Evolutionary conservation across 1,140 invertebrate genomes (phyloP).

Genomic region (Drosophila nasuta): DNA sequence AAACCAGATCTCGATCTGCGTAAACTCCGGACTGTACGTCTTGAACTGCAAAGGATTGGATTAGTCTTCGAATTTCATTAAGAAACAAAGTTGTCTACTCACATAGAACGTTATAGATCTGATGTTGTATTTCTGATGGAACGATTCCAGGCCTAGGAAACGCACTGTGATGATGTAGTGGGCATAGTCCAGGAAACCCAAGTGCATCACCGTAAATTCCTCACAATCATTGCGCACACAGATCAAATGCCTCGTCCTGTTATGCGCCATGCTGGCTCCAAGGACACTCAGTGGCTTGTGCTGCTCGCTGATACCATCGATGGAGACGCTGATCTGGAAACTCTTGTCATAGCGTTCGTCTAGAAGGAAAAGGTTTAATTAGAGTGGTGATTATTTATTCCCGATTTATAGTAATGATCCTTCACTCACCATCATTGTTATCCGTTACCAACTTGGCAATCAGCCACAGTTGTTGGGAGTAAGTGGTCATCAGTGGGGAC

Average conservation of each 20-base stretch:
- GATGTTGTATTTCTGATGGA: conserved; percentile 93
- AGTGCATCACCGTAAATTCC: conserved; percentile 94
- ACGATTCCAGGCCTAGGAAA: conserved; percentile 93
- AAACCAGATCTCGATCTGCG: conserved; percentile 98
- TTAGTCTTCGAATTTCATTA: background rate
- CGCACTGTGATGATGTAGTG: conserved; percentile 94
- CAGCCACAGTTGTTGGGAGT: conserved; percentile 97
- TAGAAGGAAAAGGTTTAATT: conserved; percentile 81
- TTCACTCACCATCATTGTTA: conserved; percentile 93
- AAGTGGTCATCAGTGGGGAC: conserved; percentile 93
- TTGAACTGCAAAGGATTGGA: conserved; percentile 90
- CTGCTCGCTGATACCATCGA: conserved; percentile 91
- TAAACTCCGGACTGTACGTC: conserved; percentile 97
- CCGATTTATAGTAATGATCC: no score
- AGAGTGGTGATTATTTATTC: no score
- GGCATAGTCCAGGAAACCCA: conserved; percentile 95
- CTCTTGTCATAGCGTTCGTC: conserved; percentile 94
- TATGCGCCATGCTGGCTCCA: conserved; percentile 88
- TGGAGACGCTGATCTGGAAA: conserved; percentile 92
- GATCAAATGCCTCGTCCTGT: conserved; percentile 92
- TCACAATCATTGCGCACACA: conserved; percentile 94
- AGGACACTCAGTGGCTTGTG: conserved; percentile 89
- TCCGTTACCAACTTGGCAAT: conserved; percentile 93
- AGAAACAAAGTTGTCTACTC: conserved; percentile 86
- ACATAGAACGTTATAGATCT: conserved; percentile 95